These are phyloP conservation scores for Incurvaria masculella DNA, from an alignment of 2,888 invertebrate genomes.

Conservation along the genomic window DNA sequence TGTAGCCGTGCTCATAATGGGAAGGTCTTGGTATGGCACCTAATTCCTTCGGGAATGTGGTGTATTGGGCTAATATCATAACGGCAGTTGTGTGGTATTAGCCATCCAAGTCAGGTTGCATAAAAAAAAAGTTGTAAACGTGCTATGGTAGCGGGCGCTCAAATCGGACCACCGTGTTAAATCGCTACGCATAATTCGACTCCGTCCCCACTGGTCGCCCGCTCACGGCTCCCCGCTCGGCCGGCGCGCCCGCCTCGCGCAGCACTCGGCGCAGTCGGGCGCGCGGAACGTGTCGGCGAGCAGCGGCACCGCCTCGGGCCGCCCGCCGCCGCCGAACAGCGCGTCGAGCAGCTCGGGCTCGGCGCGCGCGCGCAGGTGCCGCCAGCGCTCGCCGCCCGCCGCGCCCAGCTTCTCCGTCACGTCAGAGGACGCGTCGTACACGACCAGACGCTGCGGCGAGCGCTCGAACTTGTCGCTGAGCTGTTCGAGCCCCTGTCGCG, in stretches of 20 bases:
- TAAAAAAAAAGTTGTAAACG: too few relatives aligned
- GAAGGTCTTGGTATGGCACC: too few relatives aligned
- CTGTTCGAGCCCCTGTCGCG: constrained; percentile 54
- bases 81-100: too few relatives aligned
- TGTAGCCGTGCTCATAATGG: too few relatives aligned
- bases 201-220: too few relatives aligned
- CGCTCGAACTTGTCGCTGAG: constrained; percentile 53
- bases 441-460: constrained; percentile 45
- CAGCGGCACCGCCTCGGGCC: constrained; percentile 12
- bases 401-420: constrained; percentile 17
- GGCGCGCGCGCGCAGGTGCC: constrained; percentile 11
- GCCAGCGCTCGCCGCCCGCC: constrained; percentile 12
- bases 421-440: constrained; percentile 35
- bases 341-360: constrained; percentile 15
- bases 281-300: constrained; percentile 19
- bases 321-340: constrained; percentile 11
- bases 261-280: constrained; percentile 5
- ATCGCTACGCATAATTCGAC: too few relatives aligned
- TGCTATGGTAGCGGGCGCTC: too few relatives aligned
- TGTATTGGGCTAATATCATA: too few relatives aligned
- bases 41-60: too few relatives aligned
- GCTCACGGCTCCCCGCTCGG: too few relatives aligned
- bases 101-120: too few relatives aligned
- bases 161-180: too few relatives aligned
- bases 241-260: constrained; percentile 3